Evolutionary conservation across 2,888 invertebrate species (phyloP).

Genomic region (Pemphredon lugubris): DNA sequence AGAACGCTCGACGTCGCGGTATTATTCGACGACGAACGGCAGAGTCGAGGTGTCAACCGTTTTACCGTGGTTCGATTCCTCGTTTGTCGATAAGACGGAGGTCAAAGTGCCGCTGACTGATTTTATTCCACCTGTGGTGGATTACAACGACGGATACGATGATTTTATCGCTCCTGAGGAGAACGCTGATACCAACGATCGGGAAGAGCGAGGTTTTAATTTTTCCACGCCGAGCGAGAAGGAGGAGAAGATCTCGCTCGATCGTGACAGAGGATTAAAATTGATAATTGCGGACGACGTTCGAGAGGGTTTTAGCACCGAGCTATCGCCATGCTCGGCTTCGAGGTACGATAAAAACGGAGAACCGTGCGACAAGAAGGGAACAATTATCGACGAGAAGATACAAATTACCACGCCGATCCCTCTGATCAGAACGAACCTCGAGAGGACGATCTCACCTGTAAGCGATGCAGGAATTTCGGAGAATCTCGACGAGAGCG

Average conservation of each 20-base stretch:
- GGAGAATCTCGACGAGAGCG: not conserved
- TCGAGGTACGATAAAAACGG: too few relatives aligned
- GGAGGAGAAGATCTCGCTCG: not conserved
- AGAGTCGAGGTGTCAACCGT: slow-evolving; percentile 1
- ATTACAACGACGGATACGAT: slow-evolving; percentile 17
- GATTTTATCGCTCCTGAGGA: not conserved
- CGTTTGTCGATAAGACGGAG: slow-evolving; percentile 9
- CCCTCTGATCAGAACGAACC: too few relatives aligned
- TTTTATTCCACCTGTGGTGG: slow-evolving; percentile 32
- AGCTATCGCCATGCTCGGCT: not conserved
- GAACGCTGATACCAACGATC: not conserved
- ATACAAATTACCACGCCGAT: too few relatives aligned
- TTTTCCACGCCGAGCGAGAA: not conserved
- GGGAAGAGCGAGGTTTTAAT: not conserved
- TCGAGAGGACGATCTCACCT: not conserved
- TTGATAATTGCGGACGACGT: slow-evolving; percentile 7
- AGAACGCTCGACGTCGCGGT: too few relatives aligned
- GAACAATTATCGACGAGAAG: too few relatives aligned
- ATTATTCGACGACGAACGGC: not conserved
- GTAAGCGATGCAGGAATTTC: too few relatives aligned
- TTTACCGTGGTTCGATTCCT: slow-evolving; percentile 16
- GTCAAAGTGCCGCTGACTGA: slow-evolving; percentile 16
- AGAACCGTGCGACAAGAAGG: too few relatives aligned
- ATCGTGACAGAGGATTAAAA: not conserved
- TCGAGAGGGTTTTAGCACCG: not conserved